These are phyloP conservation scores for Sarcophaga carnaria DNA, from an alignment of 2,888 invertebrate genomes.

Conservation along the genomic window DNA sequence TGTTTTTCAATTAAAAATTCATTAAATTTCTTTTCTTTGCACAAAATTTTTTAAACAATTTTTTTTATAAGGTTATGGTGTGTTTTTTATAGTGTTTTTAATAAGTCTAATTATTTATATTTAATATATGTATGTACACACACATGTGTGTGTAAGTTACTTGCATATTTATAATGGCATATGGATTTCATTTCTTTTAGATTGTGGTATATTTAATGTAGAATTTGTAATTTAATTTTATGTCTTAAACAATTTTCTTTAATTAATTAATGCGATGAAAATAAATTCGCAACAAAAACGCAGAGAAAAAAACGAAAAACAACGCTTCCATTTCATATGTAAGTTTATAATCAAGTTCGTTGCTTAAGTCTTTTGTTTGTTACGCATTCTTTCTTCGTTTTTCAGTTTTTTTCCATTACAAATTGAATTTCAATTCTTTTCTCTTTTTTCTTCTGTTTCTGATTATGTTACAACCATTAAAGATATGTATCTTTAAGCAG, in stretches of 20 bases:
- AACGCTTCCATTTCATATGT: not conserved
- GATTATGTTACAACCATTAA: not conserved
- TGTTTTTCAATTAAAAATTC: no score
- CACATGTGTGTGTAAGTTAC: not conserved
- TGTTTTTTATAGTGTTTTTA: not conserved
- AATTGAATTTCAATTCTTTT: not conserved
- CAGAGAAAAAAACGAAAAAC: not conserved
- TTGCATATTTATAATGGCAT: not conserved
- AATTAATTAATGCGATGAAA: not conserved
- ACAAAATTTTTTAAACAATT: no score
- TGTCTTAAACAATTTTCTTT: not conserved
- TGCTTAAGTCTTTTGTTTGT: slow-evolving; percentile 47
- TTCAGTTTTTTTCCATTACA: not conserved
- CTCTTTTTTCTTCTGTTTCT: no score
- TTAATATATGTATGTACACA: not conserved
- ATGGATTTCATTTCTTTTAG: not conserved
- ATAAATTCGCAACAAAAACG: not conserved
- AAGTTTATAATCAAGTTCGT: slow-evolving; percentile 8
- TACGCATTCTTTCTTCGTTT: not conserved
- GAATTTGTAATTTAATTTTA: not conserved
- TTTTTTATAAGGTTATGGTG: not conserved
- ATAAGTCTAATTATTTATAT: not conserved
- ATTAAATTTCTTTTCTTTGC: no score
- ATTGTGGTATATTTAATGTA: not conserved
- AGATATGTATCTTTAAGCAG: not conserved